A percentile compares a stretch with the other conserved stretches of the same genome.
These are phyloP conservation scores for Belonocnema kinseyi DNA, from an alignment of 1,140 invertebrate genomes.

Conservation along the genomic window DNA sequence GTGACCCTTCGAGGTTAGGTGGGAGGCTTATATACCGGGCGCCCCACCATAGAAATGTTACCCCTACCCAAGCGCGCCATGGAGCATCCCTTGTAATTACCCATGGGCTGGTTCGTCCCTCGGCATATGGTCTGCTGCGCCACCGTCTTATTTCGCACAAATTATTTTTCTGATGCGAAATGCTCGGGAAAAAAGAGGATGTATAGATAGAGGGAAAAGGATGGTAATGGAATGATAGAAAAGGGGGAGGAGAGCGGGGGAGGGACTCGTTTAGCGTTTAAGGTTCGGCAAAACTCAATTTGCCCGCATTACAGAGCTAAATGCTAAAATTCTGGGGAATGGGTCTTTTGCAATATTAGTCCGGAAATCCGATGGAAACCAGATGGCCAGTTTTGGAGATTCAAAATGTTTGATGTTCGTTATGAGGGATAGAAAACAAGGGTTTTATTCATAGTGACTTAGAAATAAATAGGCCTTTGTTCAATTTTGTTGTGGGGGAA, in stretches of 20 bases:
- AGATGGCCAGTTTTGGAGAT: slow-evolving; percentile 3
- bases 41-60: slow-evolving; percentile 56
- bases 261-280: slow-evolving; percentile 22
- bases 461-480: background rate
- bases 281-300: slow-evolving; percentile 34
- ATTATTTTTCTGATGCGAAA: slow-evolving; percentile 57
- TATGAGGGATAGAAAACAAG: background rate
- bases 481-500: background rate
- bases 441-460: background rate
- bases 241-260: slow-evolving; percentile 38
- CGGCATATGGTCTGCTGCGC: slow-evolving; percentile 64
- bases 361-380: slow-evolving; percentile 20
- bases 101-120: slow-evolving; percentile 60
- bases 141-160: slow-evolving; percentile 60
- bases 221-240: slow-evolving; percentile 22
- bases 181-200: slow-evolving; percentile 21
- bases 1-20: slow-evolving; percentile 64
- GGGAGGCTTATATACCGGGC: slow-evolving; percentile 67
- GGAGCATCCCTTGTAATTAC: slow-evolving; percentile 74
- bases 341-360: slow-evolving; percentile 25
- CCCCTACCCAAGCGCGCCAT: slow-evolving; percentile 44
- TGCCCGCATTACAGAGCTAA: slow-evolving; percentile 15
- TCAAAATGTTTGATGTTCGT: background rate
- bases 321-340: slow-evolving; percentile 11
- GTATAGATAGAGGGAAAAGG: slow-evolving; percentile 33